These are phyloP conservation scores for Spilosoma lubricipeda DNA, from an alignment of 2,888 invertebrate species.

Conservation along the genomic window DNA sequence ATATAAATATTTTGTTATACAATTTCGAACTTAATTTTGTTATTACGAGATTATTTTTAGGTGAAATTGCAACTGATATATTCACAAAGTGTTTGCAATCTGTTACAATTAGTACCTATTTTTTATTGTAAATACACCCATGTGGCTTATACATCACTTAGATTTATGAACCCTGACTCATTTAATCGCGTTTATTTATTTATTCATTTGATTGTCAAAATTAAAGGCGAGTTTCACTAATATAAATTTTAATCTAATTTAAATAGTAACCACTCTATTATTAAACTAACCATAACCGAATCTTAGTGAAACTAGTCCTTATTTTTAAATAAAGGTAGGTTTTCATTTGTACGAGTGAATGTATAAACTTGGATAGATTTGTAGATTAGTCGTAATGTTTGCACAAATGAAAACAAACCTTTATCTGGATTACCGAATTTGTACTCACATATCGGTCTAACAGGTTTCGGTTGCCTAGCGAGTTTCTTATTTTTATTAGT, in stretches of 20 bases:
- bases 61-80: conserved; percentile 33
- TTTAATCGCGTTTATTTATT: conserved; percentile 47
- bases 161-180: conserved; percentile 32
- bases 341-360: conserved; percentile 41
- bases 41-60: conserved; percentile 36
- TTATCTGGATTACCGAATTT: conserved; percentile 38
- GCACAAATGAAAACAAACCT: conserved; percentile 42
- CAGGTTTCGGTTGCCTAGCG: conserved; percentile 56
- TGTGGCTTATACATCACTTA: conserved; percentile 63
- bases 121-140: conserved; percentile 55
- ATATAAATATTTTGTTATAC: conserved; percentile 42
- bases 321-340: conserved; percentile 28
- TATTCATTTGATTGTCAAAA: conserved; percentile 31
- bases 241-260: background rate
- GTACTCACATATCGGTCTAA: conserved; percentile 51
- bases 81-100: conserved; percentile 36
- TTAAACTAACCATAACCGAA: conserved; percentile 9
- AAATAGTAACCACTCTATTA: background rate
- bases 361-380: conserved; percentile 28
- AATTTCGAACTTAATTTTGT: conserved; percentile 48
- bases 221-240: conserved; percentile 37
- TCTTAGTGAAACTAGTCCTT: conserved; percentile 34
- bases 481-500: conserved; percentile 65
- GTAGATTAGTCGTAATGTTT: conserved; percentile 32
- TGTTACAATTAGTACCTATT: conserved; percentile 33